Base-by-base conservation (phyloP, 2,888 invertebrate species). In the Maniola hyperantus region DNA sequence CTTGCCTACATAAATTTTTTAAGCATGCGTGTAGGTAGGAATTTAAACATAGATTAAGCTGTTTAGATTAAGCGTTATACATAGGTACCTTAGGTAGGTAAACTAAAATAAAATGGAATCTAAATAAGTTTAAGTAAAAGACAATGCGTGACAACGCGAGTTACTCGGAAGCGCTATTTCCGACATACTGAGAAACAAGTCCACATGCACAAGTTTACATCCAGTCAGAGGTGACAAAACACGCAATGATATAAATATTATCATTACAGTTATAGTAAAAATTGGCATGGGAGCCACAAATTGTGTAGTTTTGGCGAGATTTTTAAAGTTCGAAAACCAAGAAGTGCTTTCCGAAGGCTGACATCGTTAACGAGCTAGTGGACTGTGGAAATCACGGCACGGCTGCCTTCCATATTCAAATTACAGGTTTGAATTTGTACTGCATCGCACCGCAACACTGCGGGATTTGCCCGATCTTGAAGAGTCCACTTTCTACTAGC, bases 131-230 rank as follows among this genome's bases (percentile, higher is more conserved):
- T n/a, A n/a, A n/a, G n/a, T n/a, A n/a, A 46, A 1, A 26, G 26
- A 26, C 26, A 26, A 26, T n/a, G n/a, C n/a, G 46, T 80, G 85
- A 84, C 84, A 84, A 85, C 8, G 82, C 85, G 85, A 84, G 83
- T 84, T 89, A 88, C 89, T 88, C 84, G 87, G 89, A 89, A 90
- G 81, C 80, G 86, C 86, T 90, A 89, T 89, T 88, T 89, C 87
- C 87, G 88, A 87, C 83, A 82, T 89, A 88, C 89, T 82, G 75
- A 72, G 89, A 89, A 89, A n/a, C n/a, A n/a, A n/a, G n/a, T n/a
- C n/a, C n/a, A n/a, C n/a, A n/a, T n/a, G 78, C 84, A 76, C 67
- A 72, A 68, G 70, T 71, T 72, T 67, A 71, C 68, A 64, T 72
- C 69, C 66, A 72, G 66, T 69, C 63, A 71, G 67, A 81, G 82